phyloP scores from a whole-genome alignment of 1,140 invertebrate genomes.

The Archivesica marissinica region DNA sequence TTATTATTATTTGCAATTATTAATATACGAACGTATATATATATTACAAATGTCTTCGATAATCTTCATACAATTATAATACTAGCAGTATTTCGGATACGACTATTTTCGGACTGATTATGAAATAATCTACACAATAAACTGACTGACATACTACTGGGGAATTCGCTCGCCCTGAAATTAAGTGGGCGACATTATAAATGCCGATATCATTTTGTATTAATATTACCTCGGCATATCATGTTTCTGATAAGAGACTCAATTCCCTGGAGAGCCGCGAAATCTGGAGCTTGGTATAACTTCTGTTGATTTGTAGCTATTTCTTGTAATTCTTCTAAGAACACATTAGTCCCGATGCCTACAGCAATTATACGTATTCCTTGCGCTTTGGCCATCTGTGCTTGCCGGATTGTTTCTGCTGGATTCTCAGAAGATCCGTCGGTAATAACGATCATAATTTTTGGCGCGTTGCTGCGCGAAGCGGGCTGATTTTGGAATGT shows the following conservation, averaged over 20 bases:
- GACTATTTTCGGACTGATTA: too few relatives aligned
- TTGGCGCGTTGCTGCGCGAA: conserved; percentile 60
- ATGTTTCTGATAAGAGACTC: conserved; percentile 70
- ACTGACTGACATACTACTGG: too few relatives aligned
- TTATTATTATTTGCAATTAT: too few relatives aligned
- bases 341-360: conserved; percentile 69
- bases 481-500: conserved; percentile 66
- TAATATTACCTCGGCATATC: conserved; percentile 75
- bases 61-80: too few relatives aligned
- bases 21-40: too few relatives aligned
- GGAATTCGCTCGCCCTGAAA: too few relatives aligned
- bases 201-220: too few relatives aligned
- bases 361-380: conserved; percentile 74
- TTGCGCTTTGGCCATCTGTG: conserved; percentile 69
- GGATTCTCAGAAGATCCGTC: conserved; percentile 76
- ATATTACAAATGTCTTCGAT: too few relatives aligned
- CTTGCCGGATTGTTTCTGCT: conserved; percentile 70
- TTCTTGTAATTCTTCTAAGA: conserved; percentile 70
- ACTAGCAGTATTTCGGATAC: too few relatives aligned
- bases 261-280: conserved; percentile 69
- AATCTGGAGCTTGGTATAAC: conserved; percentile 71
- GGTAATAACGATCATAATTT: conserved; percentile 78
- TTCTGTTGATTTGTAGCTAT: conserved; percentile 72
- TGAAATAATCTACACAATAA: too few relatives aligned
- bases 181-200: too few relatives aligned